These are phyloP conservation scores for Aradophagus sp. DNA, from an alignment of 1,140 invertebrate species.

Conservation along the genomic window DNA sequence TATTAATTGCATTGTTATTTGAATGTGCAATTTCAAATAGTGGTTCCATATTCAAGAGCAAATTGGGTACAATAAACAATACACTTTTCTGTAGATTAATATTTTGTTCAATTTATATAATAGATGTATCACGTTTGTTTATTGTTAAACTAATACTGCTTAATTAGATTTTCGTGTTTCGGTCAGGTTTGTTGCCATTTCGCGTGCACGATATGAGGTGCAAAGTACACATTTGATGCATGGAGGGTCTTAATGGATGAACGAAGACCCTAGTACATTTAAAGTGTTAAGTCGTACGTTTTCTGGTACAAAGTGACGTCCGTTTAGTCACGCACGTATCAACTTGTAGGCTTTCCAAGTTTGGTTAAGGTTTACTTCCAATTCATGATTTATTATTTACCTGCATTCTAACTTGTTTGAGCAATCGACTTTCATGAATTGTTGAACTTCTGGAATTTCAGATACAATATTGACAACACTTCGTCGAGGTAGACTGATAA, in stretches of 20 bases:
- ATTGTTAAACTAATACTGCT: background rate
- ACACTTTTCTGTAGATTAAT: no score
- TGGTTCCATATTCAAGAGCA: no score
- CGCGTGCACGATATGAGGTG: no score
- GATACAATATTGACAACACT: no score
- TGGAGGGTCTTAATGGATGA: constrained; percentile 35
- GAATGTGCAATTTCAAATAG: no score
- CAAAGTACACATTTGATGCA: constrained; percentile 20
- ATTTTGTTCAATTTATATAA: no score
- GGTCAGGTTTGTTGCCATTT: no score
- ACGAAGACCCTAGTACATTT: constrained; percentile 28
- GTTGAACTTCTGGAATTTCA: constrained; percentile 18
- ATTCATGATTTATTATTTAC: constrained; percentile 46
- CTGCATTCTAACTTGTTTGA: constrained; percentile 27
- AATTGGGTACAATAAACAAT: no score
- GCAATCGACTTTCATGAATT: constrained; percentile 36
- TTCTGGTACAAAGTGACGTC: constrained; percentile 49
- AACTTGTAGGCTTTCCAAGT: constrained; percentile 50
- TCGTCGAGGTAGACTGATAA: no score
- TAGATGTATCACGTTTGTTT: background rate
- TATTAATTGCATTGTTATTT: no score
- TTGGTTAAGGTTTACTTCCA: constrained; percentile 46
- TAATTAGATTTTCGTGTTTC: background rate
- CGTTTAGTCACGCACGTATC: constrained; percentile 49
- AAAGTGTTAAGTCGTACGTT: constrained; percentile 46